These are phyloP conservation scores for Tenthredo scrophulariae DNA, from an alignment of 2,888 invertebrate genomes.

Conservation along the genomic window DNA sequence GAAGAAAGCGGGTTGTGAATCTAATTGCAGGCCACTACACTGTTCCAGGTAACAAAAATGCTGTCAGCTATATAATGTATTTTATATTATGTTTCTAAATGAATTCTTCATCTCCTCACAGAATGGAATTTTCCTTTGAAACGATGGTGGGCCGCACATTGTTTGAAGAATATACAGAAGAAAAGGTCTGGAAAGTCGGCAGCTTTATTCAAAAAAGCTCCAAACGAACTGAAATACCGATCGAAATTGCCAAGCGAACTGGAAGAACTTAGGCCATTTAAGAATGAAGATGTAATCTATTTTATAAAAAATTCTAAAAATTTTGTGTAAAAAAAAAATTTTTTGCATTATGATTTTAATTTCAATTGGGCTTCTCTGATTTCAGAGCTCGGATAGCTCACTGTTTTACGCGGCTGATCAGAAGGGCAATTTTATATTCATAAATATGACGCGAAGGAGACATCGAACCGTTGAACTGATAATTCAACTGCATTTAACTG, in stretches of 20 bases:
- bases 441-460: constrained; percentile 80
- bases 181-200: constrained; percentile 19
- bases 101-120: constrained; percentile 62
- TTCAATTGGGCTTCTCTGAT: constrained; percentile 36
- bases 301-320: not conserved
- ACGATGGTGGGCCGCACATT: constrained; percentile 76
- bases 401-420: constrained; percentile 81
- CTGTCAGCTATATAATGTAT: not conserved
- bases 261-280: constrained; percentile 56
- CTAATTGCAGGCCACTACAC: constrained; percentile 58
- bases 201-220: constrained; percentile 11
- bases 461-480: constrained; percentile 81
- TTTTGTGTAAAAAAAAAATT: not conserved
- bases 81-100: not conserved
- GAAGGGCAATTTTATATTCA: constrained; percentile 80
- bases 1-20: constrained; percentile 29
- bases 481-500: constrained; percentile 78
- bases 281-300: constrained; percentile 59
- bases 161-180: constrained; percentile 77
- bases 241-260: constrained; percentile 20
- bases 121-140: constrained; percentile 80
- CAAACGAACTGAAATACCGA: not conserved
- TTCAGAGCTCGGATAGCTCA: constrained; percentile 77
- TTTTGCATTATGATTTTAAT: not conserved
- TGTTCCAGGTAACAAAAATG: constrained; percentile 58